Conservation (phyloP, 2,888 invertebrate species). For the Erebia aethiops region DNA sequence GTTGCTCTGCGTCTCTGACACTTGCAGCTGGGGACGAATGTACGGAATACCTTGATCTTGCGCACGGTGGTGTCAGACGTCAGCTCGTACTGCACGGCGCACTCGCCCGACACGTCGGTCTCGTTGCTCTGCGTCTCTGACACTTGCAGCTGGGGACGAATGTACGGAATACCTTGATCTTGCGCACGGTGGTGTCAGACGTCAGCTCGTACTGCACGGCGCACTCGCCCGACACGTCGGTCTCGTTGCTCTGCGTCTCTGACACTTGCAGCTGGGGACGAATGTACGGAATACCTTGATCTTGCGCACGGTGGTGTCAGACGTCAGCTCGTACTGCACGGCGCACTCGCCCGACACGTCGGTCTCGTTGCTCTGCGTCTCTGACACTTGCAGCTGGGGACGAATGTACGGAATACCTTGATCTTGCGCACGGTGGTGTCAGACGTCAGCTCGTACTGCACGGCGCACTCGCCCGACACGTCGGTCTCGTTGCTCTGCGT, state of each 20-base stretch:
- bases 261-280: slow-evolving; percentile 77
- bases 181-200: slow-evolving; percentile 83
- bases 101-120: slow-evolving; percentile 90
- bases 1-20: slow-evolving; percentile 77
- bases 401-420: slow-evolving; percentile 75
- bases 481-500: slow-evolving; percentile 87
- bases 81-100: slow-evolving; percentile 86
- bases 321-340: slow-evolving; percentile 84
- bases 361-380: slow-evolving; percentile 84
- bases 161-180: slow-evolving; percentile 84
- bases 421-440: slow-evolving; percentile 85
- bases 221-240: slow-evolving; percentile 91
- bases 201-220: slow-evolving; percentile 84
- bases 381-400: slow-evolving; percentile 79
- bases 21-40: slow-evolving; percentile 72
- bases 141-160: slow-evolving; percentile 74
- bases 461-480: slow-evolving; percentile 89
- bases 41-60: slow-evolving; percentile 86
- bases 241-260: slow-evolving; percentile 84
- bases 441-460: slow-evolving; percentile 84
- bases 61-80: slow-evolving; percentile 80
- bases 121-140: slow-evolving; percentile 84
- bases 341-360: slow-evolving; percentile 91
- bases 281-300: slow-evolving; percentile 79
- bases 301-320: slow-evolving; percentile 84